phyloP scores from a whole-genome alignment of 1,140 invertebrate genomes.

The Drosophila mayri region DNA sequence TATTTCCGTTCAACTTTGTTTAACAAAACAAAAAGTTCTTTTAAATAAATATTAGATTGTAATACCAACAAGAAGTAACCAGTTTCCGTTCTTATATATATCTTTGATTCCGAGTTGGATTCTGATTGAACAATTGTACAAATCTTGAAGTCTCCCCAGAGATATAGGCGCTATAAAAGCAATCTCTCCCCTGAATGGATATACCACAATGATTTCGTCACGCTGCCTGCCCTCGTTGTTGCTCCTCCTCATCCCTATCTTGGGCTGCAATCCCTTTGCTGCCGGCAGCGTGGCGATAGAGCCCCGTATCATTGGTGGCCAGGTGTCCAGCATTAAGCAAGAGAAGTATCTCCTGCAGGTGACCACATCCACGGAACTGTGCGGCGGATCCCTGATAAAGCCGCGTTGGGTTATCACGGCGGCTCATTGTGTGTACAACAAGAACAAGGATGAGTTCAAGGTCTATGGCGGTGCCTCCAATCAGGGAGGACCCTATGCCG shows the following conservation, averaged over 20 bases:
- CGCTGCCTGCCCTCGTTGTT: conserved; percentile 26
- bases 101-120: neutral
- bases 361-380: conserved; percentile 36
- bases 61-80: neutral
- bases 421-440: conserved; percentile 57
- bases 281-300: conserved; percentile 21
- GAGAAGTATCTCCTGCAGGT: conserved; percentile 67
- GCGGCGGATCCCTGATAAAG: conserved; percentile 60
- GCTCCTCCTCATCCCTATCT: conserved; percentile 22
- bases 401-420: conserved; percentile 64
- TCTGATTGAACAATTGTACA: conserved; percentile 64
- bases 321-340: conserved; percentile 43
- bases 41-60: neutral
- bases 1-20: neutral
- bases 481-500: conserved; percentile 44
- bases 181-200: too few relatives aligned
- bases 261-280: neutral
- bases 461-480: conserved; percentile 60
- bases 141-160: conserved; percentile 34
- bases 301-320: conserved; percentile 67
- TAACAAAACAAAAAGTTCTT: neutral
- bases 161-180: conserved; percentile 27
- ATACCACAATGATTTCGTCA: conserved; percentile 22
- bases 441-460: conserved; percentile 20
- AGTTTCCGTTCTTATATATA: conserved; percentile 12